Base-by-base conservation (phyloP, 2,888 invertebrate genomes). In the Melikaiella ostensackeni region DNA sequence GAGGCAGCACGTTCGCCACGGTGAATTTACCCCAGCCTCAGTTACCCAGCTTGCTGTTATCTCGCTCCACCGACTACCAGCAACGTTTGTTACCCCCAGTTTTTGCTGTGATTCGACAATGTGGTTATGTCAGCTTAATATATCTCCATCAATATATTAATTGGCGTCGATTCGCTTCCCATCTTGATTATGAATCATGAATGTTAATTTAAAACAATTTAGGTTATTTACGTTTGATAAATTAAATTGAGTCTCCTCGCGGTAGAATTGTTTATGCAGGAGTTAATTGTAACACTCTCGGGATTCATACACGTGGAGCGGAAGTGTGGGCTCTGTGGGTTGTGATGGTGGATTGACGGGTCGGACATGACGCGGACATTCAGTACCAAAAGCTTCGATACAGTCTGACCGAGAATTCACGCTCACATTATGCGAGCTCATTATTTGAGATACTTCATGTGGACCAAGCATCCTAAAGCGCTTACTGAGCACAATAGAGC, bases 381-480 rank as follows among this genome's bases (percentile, higher is more conserved):
- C 46, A 66, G 42, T 66, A 66, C 19, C 46, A 27, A 66, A 42
- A 42, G 27, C 27, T 8, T 42, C 24, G 66, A 66, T 46, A 66
- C 42, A 66, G 8, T 64, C 38, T 38, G 13, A 42, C 42, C 16
- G 42, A 16, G 42, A 16, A 42, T 16, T 16, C 42, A 4, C 42
- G 42, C 16, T 42, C 42, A n/a, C 8, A n/a, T 50, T n/a, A 50
- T 50, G 50, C n/a, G 8, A n/a, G 11, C 76, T 80, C 61, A 81
- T 81, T 81, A 81, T 81, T 57, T 66, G 33, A 21, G 64, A 46
- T 76, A 75, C 75, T 77, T 73, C 75, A 79, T 77, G 77, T 77
- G 55, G 76, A 81, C 73, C 73, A 75, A 75, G 75, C 70, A 63
- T 62, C 75, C 74, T 57, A 66, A 78, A 77, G 76, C 76, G 63